Evolutionary conservation across 2,113 vertebrate genomes (phyloP), one percentile per base, ranked within the genome.

Genomic region (Caranx ignobilis): DNA sequence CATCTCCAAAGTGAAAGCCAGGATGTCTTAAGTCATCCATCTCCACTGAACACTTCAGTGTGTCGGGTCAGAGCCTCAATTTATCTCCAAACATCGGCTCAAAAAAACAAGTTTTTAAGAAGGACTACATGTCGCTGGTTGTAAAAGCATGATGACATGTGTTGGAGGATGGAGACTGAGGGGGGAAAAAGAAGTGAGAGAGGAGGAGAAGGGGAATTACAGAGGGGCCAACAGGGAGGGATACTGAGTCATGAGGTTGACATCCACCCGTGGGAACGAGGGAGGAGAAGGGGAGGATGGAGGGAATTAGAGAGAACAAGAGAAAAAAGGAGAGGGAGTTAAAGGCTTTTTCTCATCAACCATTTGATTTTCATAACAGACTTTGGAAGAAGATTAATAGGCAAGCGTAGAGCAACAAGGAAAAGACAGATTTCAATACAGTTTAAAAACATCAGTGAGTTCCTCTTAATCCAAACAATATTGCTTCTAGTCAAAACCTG

Each of bases 241-340:
- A 64, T 26, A 19, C 2, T 43, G 81, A 87, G 79, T 85, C 81
- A 80, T 75, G 78, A 82, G 89, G 74, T 32, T 21, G 31, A 71
- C 31, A 79, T 85, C 69, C 62, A 74, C 75, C 79, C 74, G 71
- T 91, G 89, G 82, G 87, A 92, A 87, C 15, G 8, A 77, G 75
- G 37, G 57, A 56, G 77, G 55, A 55, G 45, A 52, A 62, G 63
- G 48, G 50, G 50, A 52, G 50, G 52, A 13, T 47, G 60, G 35
- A 50, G 43, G 54, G 48, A 16, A 54, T 34, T 3, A 54, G 39
- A 11, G 37, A 31, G 54, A 54, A 39, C 45, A 63, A 6, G 13
- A 47, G 5, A 18, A 21, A 26, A 26, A 26, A 26, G 26, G 26
- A 26, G 26, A 26, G 26, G 74, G 55, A 80, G 68, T 43, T 11